Evolutionary conservation across 2,797 vertebrate species (phyloP).

Genomic region (Gorsachius magnificus): DNA sequence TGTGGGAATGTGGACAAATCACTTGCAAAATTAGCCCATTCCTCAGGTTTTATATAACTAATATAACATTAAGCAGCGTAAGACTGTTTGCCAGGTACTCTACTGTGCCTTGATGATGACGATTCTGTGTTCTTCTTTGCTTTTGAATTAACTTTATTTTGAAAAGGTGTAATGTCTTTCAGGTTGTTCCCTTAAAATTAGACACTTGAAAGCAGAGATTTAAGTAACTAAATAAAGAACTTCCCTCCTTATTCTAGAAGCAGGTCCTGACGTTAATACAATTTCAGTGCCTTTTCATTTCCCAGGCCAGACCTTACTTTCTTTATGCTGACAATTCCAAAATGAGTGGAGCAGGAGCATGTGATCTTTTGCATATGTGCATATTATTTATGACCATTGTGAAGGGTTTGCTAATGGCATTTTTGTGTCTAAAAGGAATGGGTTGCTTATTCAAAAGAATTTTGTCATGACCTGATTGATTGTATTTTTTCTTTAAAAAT

Average conservation of each 20-base stretch:
- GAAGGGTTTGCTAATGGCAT: neutral
- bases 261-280: neutral
- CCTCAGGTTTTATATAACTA: neutral
- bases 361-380: neutral
- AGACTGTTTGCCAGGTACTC: neutral
- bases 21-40: neutral
- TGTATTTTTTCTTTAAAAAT: neutral
- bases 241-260: neutral
- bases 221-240: neutral
- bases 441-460: neutral
- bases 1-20: neutral
- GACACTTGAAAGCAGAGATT: neutral
- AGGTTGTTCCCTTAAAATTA: neutral
- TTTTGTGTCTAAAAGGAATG: neutral
- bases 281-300: neutral
- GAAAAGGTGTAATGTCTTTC: neutral
- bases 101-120: neutral
- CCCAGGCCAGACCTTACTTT: neutral
- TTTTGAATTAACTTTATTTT: neutral
- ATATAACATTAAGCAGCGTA: neutral
- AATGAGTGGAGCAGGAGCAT: neutral
- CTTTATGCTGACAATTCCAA: neutral
- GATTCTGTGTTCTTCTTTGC: neutral
- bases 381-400: neutral
- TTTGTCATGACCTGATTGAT: neutral